These are phyloP conservation scores for Raphicerus campestris DNA, from an alignment of 2,113 vertebrate species.

Conservation along the genomic window DNA sequence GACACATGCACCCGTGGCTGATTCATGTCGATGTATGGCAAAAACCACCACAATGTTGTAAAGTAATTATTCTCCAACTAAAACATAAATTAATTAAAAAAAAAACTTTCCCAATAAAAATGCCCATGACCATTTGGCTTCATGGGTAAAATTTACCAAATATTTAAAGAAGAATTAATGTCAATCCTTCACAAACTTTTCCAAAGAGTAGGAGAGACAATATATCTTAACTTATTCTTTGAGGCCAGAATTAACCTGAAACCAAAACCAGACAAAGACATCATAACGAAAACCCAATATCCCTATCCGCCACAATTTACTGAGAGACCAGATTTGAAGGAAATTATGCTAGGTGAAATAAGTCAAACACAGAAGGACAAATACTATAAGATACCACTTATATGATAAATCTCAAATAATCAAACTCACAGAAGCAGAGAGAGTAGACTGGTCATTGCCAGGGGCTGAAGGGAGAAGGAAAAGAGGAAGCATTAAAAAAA, in stretches of 20 bases:
- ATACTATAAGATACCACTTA: background rate
- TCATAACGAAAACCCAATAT: background rate
- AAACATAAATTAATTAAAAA: background rate
- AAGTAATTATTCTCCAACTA: background rate
- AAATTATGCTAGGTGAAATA: background rate
- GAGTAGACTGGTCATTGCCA: background rate
- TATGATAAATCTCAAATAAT: background rate
- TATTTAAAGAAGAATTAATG: slow-evolving; percentile 1
- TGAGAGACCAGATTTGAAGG: background rate
- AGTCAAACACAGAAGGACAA: background rate
- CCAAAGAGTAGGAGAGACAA: background rate
- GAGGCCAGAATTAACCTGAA: background rate
- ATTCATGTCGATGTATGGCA: background rate
- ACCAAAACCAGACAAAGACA: background rate
- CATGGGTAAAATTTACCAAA: background rate
- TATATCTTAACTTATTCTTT: background rate
- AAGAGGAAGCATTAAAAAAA: background rate
- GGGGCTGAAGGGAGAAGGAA: background rate
- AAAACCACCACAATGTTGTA: background rate
- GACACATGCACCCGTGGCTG: background rate
- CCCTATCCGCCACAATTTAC: background rate
- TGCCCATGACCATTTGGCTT: background rate
- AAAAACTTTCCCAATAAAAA: background rate
- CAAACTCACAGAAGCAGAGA: background rate
- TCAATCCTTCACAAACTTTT: background rate